Conservation (phyloP, 2,113 vertebrate species). For the Sceloporus undulatus region DNA sequence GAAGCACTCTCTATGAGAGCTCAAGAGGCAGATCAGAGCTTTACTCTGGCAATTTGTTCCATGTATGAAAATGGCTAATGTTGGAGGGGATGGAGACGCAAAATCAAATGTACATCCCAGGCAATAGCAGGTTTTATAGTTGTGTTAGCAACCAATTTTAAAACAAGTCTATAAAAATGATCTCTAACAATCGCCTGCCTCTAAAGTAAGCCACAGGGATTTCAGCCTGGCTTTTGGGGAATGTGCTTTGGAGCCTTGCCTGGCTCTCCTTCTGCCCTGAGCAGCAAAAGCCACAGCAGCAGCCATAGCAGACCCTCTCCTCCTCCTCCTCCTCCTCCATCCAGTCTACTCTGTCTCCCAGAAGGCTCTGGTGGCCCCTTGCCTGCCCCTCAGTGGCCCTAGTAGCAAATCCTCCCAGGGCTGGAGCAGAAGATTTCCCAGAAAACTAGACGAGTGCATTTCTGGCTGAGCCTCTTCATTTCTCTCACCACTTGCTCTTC, state of each 20-base stretch:
- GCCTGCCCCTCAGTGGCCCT: background rate
- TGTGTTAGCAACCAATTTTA: too few relatives aligned
- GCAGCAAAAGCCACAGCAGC: too few relatives aligned
- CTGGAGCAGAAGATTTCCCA: background rate
- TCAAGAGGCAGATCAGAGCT: background rate
- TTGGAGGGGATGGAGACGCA: background rate
- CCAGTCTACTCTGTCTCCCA: background rate
- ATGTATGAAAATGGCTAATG: background rate
- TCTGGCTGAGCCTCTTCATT: background rate
- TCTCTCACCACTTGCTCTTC: background rate
- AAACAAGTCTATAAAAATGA: too few relatives aligned
- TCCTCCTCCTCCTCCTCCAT: background rate
- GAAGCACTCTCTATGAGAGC: background rate
- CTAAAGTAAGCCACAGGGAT: too few relatives aligned
- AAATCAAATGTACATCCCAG: background rate
- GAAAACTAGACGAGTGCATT: background rate
- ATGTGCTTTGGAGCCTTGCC: too few relatives aligned
- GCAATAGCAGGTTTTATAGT: background rate
- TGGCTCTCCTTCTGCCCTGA: too few relatives aligned
- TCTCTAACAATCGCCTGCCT: too few relatives aligned
- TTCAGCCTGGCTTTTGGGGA: too few relatives aligned
- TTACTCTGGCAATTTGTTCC: background rate
- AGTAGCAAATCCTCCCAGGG: too few relatives aligned
- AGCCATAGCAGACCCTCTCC: background rate
- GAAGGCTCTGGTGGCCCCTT: background rate